A percentile compares a stretch with the other conserved stretches of the same genome.
Evolutionary conservation across 1,140 invertebrate species (phyloP).

Genomic region (Acromyrmex charruanus): DNA sequence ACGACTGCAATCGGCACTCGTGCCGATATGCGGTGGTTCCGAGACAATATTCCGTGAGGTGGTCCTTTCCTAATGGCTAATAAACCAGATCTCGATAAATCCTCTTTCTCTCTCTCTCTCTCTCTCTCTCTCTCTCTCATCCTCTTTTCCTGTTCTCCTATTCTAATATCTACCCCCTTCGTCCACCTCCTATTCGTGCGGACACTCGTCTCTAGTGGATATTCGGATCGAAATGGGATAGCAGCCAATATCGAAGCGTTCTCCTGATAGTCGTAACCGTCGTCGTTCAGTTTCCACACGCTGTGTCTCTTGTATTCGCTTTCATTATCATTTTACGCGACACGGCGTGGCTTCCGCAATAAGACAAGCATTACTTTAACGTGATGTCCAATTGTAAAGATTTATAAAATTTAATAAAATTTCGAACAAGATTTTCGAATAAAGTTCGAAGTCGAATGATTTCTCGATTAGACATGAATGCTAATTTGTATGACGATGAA

Average conservation of each 20-base stretch:
- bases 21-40: constrained; percentile 44
- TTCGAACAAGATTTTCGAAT: neutral
- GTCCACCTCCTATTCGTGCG: neutral
- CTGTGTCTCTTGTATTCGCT: constrained; percentile 22
- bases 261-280: constrained; percentile 33
- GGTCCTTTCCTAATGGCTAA: constrained; percentile 70
- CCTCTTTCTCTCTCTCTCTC: constrained; percentile 18
- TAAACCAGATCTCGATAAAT: constrained; percentile 71
- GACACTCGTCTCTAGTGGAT: constrained; percentile 55
- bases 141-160: constrained; percentile 29
- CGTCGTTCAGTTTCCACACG: constrained; percentile 48
- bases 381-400: neutral
- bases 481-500: neutral
- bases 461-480: neutral
- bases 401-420: constrained; percentile 22
- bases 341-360: constrained; percentile 7
- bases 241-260: constrained; percentile 65
- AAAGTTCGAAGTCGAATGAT: neutral
- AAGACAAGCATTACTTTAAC: constrained; percentile 15
- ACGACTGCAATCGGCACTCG: constrained; percentile 60
- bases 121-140: neutral
- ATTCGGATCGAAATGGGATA: constrained; percentile 58
- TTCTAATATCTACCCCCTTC: constrained; percentile 64
- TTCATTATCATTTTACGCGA: constrained; percentile 56
- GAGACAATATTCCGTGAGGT: constrained; percentile 69